Evolutionary conservation across 2,113 vertebrate genomes (phyloP).

Genomic region (Thomomys bottae): DNA sequence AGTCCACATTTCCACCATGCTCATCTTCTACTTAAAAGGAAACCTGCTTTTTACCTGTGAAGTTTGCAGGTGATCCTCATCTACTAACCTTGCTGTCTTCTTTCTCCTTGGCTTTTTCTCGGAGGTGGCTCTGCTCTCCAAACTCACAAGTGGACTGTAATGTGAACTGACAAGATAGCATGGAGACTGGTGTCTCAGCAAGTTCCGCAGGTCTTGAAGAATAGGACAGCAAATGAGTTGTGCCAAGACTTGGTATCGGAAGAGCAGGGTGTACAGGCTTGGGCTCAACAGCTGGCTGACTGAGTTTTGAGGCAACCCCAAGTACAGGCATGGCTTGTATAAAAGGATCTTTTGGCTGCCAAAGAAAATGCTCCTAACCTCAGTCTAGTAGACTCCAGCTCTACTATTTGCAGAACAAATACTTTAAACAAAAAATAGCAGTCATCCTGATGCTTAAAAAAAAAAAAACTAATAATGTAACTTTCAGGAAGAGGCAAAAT

Average conservation of each 20-base stretch:
- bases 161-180: slow-evolving; percentile 91
- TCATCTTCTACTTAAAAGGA: slow-evolving; percentile 21
- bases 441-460: slow-evolving; percentile 75
- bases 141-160: slow-evolving; percentile 90
- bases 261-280: slow-evolving; percentile 94
- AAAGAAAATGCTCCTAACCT: slow-evolving; percentile 89
- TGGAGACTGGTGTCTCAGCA: slow-evolving; percentile 82
- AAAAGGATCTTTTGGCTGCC: slow-evolving; percentile 86
- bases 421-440: slow-evolving; percentile 86
- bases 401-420: slow-evolving; percentile 85
- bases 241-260: slow-evolving; percentile 91
- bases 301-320: slow-evolving; percentile 95
- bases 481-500: slow-evolving; percentile 79
- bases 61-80: slow-evolving; percentile 64
- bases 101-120: slow-evolving; percentile 87
- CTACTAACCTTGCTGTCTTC: slow-evolving; percentile 97
- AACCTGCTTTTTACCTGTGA: slow-evolving; percentile 58
- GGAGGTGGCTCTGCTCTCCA: slow-evolving; percentile 85
- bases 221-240: slow-evolving; percentile 84
- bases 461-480: slow-evolving; percentile 75
- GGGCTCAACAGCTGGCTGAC: slow-evolving; percentile 91
- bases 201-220: slow-evolving; percentile 88
- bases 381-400: slow-evolving; percentile 86
- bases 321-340: slow-evolving; percentile 95
- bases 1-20: background rate